Evolutionary conservation across 2,113 vertebrate species (phyloP).

Genomic region (Microtus montanus): DNA sequence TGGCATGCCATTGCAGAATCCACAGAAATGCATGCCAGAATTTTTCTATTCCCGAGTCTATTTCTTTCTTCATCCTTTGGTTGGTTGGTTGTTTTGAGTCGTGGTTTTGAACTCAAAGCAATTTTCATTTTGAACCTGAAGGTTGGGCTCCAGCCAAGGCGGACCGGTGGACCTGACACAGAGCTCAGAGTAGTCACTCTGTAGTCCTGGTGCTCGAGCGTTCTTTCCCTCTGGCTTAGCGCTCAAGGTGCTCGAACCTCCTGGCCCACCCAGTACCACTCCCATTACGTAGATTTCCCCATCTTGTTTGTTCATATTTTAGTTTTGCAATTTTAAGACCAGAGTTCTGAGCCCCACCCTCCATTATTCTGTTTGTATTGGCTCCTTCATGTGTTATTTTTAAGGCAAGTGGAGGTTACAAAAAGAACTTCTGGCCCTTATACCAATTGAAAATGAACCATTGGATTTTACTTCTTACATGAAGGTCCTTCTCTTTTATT

Average conservation of each 20-base stretch:
- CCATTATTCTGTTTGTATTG: background rate
- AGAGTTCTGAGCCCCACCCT: background rate
- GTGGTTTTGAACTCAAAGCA: background rate
- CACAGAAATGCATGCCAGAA: background rate
- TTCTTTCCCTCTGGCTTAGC: background rate
- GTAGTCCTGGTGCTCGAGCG: background rate
- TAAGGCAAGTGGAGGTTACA: background rate
- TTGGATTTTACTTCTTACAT: background rate
- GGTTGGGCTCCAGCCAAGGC: background rate
- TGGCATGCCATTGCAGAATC: background rate
- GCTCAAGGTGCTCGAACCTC: background rate
- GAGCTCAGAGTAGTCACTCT: background rate
- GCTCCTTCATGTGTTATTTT: background rate
- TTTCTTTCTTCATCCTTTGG: constrained; percentile 40
- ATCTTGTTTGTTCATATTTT: background rate
- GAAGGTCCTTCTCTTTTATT: no score
- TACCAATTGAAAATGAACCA: background rate
- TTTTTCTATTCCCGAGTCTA: background rate
- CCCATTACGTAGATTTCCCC: background rate
- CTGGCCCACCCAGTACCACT: no score
- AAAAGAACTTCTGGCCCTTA: background rate
- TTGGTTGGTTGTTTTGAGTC: background rate
- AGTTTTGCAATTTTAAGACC: background rate
- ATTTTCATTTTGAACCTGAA: background rate
- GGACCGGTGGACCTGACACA: background rate